Evolutionary conservation across 2,888 invertebrate genomes (phyloP).

Genomic region (Esperia sulphurella): DNA sequence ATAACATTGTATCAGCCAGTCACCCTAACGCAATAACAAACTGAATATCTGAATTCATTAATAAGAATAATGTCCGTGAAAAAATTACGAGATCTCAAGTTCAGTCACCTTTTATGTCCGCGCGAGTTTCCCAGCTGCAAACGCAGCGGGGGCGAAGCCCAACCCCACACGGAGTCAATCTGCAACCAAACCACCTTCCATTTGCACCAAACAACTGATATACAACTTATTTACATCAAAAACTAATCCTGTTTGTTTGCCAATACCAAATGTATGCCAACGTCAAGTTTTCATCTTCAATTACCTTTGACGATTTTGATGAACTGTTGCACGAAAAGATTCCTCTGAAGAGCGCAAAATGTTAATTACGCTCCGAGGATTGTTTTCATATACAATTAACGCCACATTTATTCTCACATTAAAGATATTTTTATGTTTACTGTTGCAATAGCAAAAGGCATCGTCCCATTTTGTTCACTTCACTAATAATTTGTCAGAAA

Average conservation of each 20-base stretch:
- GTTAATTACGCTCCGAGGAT: slow-evolving; percentile 45
- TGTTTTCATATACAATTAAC: slow-evolving; percentile 37
- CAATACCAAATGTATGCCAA: slow-evolving; percentile 61
- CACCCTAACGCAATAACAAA: not conserved
- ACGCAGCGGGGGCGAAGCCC: slow-evolving; percentile 94
- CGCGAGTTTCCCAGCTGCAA: slow-evolving; percentile 85
- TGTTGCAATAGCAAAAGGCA: slow-evolving; percentile 48
- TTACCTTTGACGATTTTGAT: slow-evolving; percentile 70
- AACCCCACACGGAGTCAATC: slow-evolving; percentile 97
- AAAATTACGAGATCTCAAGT: slow-evolving; percentile 22
- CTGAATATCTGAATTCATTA: not conserved
- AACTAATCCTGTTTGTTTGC: slow-evolving; percentile 38
- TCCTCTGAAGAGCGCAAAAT: slow-evolving; percentile 48
- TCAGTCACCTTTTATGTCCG: slow-evolving; percentile 70
- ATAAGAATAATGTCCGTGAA: not conserved
- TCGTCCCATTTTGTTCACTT: slow-evolving; percentile 48
- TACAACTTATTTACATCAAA: slow-evolving; percentile 14
- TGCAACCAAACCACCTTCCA: slow-evolving; percentile 69
- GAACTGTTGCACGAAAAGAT: slow-evolving; percentile 43
- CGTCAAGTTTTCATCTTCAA: slow-evolving; percentile 44
- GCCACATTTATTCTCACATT: slow-evolving; percentile 61
- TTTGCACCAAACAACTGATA: slow-evolving; percentile 18
- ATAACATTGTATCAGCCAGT: not conserved
- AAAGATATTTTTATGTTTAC: slow-evolving; percentile 68
- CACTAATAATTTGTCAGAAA: slow-evolving; percentile 23